phyloP scores from a whole-genome alignment of 2,888 invertebrate genomes.

The Crossocerus cetratus region DNA sequence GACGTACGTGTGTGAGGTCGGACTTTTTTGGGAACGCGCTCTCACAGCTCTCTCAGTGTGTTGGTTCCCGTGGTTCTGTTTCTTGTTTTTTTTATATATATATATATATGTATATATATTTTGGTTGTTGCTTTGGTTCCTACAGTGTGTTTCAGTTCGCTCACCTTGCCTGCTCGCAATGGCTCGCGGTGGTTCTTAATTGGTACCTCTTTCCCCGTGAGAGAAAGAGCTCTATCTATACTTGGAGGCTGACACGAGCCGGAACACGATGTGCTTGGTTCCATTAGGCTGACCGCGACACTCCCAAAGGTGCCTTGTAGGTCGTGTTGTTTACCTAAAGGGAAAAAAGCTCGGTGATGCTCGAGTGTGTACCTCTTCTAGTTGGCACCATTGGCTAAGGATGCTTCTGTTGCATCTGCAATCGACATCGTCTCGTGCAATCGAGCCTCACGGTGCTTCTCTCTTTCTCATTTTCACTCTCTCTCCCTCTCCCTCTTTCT shows the following conservation, averaged over 20 bases:
- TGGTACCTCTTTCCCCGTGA: background rate
- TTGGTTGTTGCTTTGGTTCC: slow-evolving; percentile 18
- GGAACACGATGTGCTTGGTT: background rate
- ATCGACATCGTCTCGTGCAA: background rate
- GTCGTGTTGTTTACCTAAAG: background rate
- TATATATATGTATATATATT: background rate
- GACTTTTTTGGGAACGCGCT: slow-evolving; percentile 19
- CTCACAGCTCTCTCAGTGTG: background rate
- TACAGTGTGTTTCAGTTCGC: slow-evolving; percentile 8
- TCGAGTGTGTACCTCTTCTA: background rate
- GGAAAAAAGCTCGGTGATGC: slow-evolving; percentile 2
- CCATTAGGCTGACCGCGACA: background rate
- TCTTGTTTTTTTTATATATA: background rate
- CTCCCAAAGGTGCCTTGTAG: background rate
- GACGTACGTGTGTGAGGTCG: slow-evolving; percentile 15
- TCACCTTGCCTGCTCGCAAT: slow-evolving; percentile 5
- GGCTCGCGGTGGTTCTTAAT: background rate
- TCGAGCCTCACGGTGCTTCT: background rate
- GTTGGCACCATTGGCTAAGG: background rate
- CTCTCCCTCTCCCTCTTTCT: background rate
- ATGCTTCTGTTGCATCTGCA: background rate
- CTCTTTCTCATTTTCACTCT: no score
- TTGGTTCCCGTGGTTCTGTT: background rate
- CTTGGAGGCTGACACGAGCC: background rate
- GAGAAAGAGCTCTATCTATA: background rate